Conservation (phyloP, 2,888 invertebrate genomes). For the Teleiodes luculella region DNA sequence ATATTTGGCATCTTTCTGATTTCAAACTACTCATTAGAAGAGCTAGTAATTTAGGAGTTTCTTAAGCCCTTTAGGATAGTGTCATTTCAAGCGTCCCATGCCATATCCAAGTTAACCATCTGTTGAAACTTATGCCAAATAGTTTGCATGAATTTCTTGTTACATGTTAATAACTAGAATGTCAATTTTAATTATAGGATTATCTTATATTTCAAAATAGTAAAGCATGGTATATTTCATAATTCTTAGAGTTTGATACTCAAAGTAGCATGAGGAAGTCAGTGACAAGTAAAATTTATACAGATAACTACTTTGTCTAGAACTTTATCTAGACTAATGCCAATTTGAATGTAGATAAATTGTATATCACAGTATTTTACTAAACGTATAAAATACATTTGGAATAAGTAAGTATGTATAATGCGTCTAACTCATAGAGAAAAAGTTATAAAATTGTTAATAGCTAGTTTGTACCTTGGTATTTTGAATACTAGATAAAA, state of each 20-base stretch:
- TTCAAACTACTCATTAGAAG: slow-evolving; percentile 6
- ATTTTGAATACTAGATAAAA: no score
- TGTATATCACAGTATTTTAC: no score
- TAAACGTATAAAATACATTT: no score
- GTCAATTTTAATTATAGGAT: not conserved
- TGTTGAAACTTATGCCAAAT: not conserved
- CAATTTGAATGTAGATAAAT: no score
- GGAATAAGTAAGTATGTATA: no score
- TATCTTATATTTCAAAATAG: not conserved
- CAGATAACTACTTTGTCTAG: no score
- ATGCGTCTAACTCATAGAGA: no score
- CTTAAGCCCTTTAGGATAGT: slow-evolving; percentile 3
- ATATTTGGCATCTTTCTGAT: slow-evolving; percentile 28
- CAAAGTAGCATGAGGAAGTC: slow-evolving; percentile 7
- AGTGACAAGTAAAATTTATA: no score
- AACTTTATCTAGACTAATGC: no score
- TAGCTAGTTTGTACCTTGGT: no score
- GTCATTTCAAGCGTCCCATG: slow-evolving; percentile 7
- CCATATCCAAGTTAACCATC: not conserved
- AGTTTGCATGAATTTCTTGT: slow-evolving; percentile 7
- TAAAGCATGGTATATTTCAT: not conserved
- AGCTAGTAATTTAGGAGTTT: slow-evolving; percentile 1
- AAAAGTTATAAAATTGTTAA: no score
- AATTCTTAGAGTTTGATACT: not conserved
- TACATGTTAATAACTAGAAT: not conserved